These are phyloP conservation scores for Kryptolebias marmoratus DNA, from an alignment of 2,113 vertebrate species.

Conservation along the genomic window DNA sequence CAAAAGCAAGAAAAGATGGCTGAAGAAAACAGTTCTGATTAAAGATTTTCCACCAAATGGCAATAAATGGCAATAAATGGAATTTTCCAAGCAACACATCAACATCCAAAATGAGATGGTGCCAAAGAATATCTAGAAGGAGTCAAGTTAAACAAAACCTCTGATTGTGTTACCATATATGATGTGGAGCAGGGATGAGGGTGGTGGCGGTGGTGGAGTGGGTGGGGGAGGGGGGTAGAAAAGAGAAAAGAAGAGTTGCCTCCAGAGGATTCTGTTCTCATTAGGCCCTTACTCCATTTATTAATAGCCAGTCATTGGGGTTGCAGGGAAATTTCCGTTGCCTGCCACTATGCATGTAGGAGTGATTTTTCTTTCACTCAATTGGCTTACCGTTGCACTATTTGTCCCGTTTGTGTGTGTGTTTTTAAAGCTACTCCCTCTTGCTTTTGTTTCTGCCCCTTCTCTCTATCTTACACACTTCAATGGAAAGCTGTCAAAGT, in stretches of 20 bases:
- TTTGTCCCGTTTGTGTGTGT: constrained; percentile 50
- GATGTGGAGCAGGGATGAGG: not conserved
- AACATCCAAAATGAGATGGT: too few species aligned
- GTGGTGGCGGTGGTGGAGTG: not conserved
- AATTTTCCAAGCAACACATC: too few species aligned
- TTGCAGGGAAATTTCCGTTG: constrained; percentile 73
- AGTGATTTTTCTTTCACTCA: constrained; percentile 75
- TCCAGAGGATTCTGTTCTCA: constrained; percentile 73
- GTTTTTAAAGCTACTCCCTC: constrained; percentile 33
- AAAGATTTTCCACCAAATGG: too few species aligned
- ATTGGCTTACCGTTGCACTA: constrained; percentile 73
- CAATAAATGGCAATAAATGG: too few species aligned
- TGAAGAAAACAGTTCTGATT: too few species aligned
- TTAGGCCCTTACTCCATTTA: constrained; percentile 78
- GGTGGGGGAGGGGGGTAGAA: constrained; percentile 5
- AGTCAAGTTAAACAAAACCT: not conserved
- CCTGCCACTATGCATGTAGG: constrained; percentile 76
- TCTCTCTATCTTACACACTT: constrained; percentile 70
- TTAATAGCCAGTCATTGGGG: constrained; percentile 80
- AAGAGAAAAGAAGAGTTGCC: constrained; percentile 62
- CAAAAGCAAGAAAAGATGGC: too few species aligned
- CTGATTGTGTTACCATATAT: constrained; percentile 6
- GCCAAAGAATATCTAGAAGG: too few species aligned
- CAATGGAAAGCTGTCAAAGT: constrained; percentile 76
- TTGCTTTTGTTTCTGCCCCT: constrained; percentile 52